Conservation (phyloP, 2,797 vertebrate species). For the Onychomys leucogaster region DNA sequence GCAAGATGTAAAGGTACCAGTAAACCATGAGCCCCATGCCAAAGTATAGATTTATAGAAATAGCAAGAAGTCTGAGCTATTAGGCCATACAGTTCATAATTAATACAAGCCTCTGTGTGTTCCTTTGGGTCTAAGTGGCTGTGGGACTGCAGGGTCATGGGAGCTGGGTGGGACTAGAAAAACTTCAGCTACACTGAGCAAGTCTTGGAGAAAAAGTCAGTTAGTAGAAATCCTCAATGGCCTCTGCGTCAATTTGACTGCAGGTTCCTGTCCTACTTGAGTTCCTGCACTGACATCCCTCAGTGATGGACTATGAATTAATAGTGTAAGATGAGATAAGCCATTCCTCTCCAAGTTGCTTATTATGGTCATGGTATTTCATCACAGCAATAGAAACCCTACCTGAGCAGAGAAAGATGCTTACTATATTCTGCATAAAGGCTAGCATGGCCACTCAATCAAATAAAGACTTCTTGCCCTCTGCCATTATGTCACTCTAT, state of each 20-base stretch:
- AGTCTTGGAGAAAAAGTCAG: neutral
- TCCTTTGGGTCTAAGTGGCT: no score
- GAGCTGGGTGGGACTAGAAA: no score
- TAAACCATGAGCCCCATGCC: no score
- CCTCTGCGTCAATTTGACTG: neutral
- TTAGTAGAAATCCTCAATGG: neutral
- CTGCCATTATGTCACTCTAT: neutral
- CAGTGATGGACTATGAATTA: neutral
- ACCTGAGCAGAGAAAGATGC: neutral
- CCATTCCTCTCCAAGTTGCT: neutral
- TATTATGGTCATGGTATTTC: neutral
- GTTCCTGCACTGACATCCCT: no score
- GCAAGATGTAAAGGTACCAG: no score
- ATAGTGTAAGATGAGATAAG: neutral
- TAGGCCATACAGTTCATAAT: no score
- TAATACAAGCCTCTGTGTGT: no score
- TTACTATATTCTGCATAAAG: neutral
- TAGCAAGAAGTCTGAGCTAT: no score
- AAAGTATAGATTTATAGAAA: no score
- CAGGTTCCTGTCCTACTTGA: no score
- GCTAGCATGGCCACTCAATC: neutral
- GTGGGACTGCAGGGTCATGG: no score
- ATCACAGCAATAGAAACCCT: neutral
- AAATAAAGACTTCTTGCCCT: neutral
- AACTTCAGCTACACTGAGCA: no score